These are phyloP conservation scores for Rhagoletis pomonella DNA, from an alignment of 1,140 invertebrate species.

Conservation along the genomic window DNA sequence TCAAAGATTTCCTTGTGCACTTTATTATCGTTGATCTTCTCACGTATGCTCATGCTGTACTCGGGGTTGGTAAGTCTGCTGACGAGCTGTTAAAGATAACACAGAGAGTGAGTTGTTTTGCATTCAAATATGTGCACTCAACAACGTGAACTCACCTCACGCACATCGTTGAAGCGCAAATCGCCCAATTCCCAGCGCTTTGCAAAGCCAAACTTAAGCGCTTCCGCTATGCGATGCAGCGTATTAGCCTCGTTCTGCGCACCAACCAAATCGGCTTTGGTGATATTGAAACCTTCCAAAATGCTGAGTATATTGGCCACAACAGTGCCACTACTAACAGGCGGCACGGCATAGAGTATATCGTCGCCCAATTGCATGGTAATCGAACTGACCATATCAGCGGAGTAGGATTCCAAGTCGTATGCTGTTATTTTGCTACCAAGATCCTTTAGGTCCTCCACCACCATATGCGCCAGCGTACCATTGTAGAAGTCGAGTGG, in stretches of 20 bases:
- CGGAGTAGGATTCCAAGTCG: constrained; percentile 82
- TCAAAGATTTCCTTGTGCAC: constrained; percentile 77
- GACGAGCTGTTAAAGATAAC: constrained; percentile 58
- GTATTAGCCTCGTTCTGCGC: constrained; percentile 79
- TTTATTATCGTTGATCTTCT: constrained; percentile 80
- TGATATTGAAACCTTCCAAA: constrained; percentile 84
- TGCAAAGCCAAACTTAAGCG: constrained; percentile 95
- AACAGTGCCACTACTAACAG: constrained; percentile 88
- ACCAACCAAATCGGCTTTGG: constrained; percentile 70
- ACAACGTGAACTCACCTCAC: constrained; percentile 75
- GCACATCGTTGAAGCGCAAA: constrained; percentile 81
- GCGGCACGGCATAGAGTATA: constrained; percentile 82
- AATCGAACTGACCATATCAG: constrained; percentile 72
- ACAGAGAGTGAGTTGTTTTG: not conserved
- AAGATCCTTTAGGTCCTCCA: constrained; percentile 82
- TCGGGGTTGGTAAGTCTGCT: constrained; percentile 69
- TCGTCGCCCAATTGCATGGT: constrained; percentile 75
- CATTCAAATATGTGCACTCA: not conserved
- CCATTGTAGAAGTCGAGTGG: constrained; percentile 87
- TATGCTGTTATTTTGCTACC: constrained; percentile 84
- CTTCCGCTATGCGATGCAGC: constrained; percentile 91
- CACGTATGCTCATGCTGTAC: constrained; percentile 80
- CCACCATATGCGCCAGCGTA: constrained; percentile 79
- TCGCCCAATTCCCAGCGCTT: constrained; percentile 90
- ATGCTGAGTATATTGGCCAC: constrained; percentile 89